phyloP scores from a whole-genome alignment of 2,797 vertebrate species.

The Pygocentrus nattereri region DNA sequence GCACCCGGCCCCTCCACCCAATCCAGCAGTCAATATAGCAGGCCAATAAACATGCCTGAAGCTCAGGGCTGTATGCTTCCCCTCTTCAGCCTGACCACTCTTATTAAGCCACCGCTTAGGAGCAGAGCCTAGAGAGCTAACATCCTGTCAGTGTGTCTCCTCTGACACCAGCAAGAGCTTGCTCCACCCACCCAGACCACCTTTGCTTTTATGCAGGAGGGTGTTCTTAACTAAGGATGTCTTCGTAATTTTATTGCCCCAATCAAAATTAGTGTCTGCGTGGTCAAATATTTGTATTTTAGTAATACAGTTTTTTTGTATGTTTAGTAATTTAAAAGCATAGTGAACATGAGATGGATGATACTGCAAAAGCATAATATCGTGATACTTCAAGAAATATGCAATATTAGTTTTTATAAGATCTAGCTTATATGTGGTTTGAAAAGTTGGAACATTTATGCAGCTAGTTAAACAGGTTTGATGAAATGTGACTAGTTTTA shows the following conservation, averaged over 20 bases:
- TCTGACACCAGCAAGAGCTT: background rate
- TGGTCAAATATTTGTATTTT: background rate
- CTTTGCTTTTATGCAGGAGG: background rate
- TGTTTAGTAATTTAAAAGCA: background rate
- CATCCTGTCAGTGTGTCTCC: constrained; percentile 4
- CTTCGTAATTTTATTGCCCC: background rate
- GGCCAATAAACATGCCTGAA: constrained; percentile 63
- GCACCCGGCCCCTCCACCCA: constrained; percentile 27
- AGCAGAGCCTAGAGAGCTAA: background rate
- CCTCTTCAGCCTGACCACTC: constrained; percentile 32
- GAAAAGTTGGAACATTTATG: no score
- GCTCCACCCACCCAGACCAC: background rate
- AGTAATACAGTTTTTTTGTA: no score
- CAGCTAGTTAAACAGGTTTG: no score
- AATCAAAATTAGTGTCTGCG: no score
- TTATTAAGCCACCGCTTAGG: constrained; percentile 30
- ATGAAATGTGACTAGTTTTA: no score
- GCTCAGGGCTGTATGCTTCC: constrained; percentile 39
- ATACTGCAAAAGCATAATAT: no score
- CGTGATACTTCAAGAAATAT: no score
- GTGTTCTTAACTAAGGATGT: background rate
- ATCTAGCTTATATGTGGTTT: no score
- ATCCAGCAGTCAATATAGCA: constrained; percentile 56
- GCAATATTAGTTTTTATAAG: no score
- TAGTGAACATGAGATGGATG: background rate